Conservation (phyloP, 2,113 vertebrate species). For the Galemys pyrenaicus region DNA sequence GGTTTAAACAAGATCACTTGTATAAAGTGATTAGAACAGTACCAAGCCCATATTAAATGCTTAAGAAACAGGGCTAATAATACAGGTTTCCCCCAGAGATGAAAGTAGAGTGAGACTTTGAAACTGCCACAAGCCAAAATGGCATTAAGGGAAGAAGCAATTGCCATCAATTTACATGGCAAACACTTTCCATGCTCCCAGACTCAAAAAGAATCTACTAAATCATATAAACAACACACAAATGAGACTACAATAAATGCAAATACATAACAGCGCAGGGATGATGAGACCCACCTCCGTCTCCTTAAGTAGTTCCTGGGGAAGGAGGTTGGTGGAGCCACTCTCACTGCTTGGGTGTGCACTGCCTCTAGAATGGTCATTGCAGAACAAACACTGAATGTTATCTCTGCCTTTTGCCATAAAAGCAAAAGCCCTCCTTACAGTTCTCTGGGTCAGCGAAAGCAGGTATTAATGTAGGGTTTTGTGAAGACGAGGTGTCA, state of each 20-base stretch:
- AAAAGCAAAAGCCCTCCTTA: background rate
- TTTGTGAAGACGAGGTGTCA: background rate
- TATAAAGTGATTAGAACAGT: constrained; percentile 2
- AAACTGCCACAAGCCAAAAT: background rate
- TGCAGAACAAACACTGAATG: background rate
- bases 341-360: background rate
- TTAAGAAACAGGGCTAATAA: background rate
- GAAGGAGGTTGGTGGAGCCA: background rate
- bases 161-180: background rate
- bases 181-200: background rate
- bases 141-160: background rate
- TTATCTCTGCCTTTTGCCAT: background rate
- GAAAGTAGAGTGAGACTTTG: background rate
- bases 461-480: background rate
- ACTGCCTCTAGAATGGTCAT: background rate
- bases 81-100: background rate
- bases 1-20: constrained; percentile 1
- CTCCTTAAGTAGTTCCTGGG: background rate
- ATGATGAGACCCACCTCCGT: background rate
- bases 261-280: background rate
- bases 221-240: background rate
- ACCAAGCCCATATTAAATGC: background rate
- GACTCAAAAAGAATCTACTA: background rate
- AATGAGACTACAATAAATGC: background rate
- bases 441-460: background rate